Percentiles rank a stretch among this genome's conserved stretches.
phyloP scores from a whole-genome alignment of 2,797 vertebrate genomes.

The Etheostoma nigrum region DNA sequence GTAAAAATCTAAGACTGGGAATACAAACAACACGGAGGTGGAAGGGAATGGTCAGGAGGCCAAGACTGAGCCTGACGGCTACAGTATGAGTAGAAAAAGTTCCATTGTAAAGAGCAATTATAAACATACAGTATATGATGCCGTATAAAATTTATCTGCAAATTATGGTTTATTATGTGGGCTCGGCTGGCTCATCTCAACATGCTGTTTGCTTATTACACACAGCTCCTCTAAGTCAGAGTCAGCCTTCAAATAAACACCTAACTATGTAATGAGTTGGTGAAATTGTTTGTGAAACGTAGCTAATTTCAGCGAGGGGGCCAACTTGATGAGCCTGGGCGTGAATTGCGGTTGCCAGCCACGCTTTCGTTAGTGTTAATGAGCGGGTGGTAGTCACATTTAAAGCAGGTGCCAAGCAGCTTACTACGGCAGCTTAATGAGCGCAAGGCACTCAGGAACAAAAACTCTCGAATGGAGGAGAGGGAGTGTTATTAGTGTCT shows the following conservation, averaged over 20 bases:
- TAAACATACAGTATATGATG: constrained; percentile 28
- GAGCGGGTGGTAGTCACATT: constrained; percentile 81
- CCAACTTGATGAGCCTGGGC: constrained; percentile 75
- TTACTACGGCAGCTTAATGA: constrained; percentile 84
- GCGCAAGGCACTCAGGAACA: constrained; percentile 79
- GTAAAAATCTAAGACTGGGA: constrained; percentile 65
- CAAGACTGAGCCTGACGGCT: constrained; percentile 43
- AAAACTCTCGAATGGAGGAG: constrained; percentile 72
- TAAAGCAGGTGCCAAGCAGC: constrained; percentile 85
- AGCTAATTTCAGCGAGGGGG: constrained; percentile 81
- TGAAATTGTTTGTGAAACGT: constrained; percentile 86
- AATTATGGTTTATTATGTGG: constrained; percentile 79
- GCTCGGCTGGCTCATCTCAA: constrained; percentile 67
- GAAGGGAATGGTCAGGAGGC: constrained; percentile 37
- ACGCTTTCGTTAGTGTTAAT: constrained; percentile 83
- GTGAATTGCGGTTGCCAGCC: constrained; percentile 77
- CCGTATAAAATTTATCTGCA: constrained; percentile 59
- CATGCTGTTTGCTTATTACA: constrained; percentile 75
- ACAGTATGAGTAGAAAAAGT: constrained; percentile 40
- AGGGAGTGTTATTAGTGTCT: constrained; percentile 79
- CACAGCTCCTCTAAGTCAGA: constrained; percentile 65
- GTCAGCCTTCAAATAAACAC: constrained; percentile 84
- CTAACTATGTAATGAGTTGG: constrained; percentile 79
- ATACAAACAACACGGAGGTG: constrained; percentile 67
- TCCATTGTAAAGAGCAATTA: constrained; percentile 25